These are phyloP conservation scores for Tachina lurida DNA, from an alignment of 2,888 invertebrate genomes.

Conservation along the genomic window DNA sequence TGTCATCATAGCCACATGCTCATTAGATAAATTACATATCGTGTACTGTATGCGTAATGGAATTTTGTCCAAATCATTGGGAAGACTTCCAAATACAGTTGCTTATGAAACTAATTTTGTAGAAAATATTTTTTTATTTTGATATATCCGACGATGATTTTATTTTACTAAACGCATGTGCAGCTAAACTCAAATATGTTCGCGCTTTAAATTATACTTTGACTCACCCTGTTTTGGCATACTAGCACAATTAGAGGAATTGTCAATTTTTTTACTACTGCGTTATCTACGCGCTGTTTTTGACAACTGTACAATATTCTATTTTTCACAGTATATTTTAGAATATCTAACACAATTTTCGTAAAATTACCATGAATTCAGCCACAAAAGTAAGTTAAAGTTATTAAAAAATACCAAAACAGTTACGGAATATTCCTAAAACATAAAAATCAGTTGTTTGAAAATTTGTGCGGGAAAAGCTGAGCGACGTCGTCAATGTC, in stretches of 20 bases:
- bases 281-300: constrained; percentile 71
- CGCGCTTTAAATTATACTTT: background rate
- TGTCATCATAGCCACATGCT: no score
- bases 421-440: background rate
- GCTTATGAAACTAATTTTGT: no score
- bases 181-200: background rate
- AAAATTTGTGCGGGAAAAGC: constrained; percentile 71
- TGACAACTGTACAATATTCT: constrained; percentile 72
- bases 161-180: no score
- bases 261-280: constrained; percentile 64
- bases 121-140: no score
- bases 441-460: constrained; percentile 10
- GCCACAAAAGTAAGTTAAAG: constrained; percentile 81
- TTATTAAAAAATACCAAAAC: constrained; percentile 36
- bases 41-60: no score
- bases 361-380: constrained; percentile 79
- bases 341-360: constrained; percentile 62
- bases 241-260: constrained; percentile 15
- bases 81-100: no score
- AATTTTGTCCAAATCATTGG: no score
- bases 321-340: constrained; percentile 70
- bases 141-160: no score
- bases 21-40: no score
- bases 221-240: constrained; percentile 45
- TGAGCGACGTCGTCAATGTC: constrained; percentile 66